Conservation (phyloP, 2,888 invertebrate genomes). For the Stenichneumon culpator region DNA sequence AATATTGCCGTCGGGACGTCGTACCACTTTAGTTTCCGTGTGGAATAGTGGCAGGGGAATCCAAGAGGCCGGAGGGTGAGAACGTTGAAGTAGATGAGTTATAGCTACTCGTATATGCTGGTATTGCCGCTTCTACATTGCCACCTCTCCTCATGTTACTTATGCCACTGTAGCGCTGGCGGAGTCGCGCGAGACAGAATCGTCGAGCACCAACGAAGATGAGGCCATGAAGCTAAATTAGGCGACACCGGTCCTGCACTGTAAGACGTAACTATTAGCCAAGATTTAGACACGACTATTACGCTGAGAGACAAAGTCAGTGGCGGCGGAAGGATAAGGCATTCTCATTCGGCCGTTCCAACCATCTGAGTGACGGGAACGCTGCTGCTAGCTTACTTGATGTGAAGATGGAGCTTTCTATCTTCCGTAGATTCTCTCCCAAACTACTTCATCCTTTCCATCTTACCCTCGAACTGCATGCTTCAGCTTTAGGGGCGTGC, state of each 20-base stretch:
- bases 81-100: constrained; percentile 60
- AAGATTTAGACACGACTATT: constrained; percentile 76
- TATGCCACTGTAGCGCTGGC: constrained; percentile 39
- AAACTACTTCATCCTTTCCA: background rate
- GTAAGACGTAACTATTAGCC: constrained; percentile 79
- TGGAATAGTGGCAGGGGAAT: constrained; percentile 48
- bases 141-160: constrained; percentile 41
- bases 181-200: constrained; percentile 58
- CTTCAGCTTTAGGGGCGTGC: too few relatives aligned
- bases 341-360: constrained; percentile 53
- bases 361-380: background rate
- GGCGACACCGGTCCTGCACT: constrained; percentile 67
- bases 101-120: constrained; percentile 43
- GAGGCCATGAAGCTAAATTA: constrained; percentile 81
- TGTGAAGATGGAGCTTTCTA: background rate
- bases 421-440: background rate
- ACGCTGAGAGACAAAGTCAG: constrained; percentile 38
- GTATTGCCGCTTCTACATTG: constrained; percentile 45
- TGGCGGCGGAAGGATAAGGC: constrained; percentile 5
- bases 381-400: background rate
- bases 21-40: constrained; percentile 70
- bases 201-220: constrained; percentile 69
- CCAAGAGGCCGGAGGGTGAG: constrained; percentile 37
- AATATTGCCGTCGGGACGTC: constrained; percentile 79
- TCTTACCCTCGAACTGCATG: background rate